Conservation (phyloP, 1,140 invertebrate species). For the Babylonia areolata region DNA sequence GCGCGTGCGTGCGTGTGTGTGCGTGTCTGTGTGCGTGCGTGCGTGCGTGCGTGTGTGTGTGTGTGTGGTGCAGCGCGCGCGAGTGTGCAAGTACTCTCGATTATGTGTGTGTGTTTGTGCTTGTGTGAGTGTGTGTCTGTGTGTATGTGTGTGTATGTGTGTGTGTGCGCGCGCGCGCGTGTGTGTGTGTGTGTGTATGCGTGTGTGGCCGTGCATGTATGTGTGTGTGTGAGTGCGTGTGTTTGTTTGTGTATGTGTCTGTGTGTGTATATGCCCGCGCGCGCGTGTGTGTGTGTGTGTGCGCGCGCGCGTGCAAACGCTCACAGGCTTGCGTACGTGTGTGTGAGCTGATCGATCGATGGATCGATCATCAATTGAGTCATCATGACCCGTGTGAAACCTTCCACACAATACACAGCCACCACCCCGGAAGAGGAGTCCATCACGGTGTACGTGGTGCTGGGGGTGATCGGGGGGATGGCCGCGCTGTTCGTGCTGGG, state of each 20-base stretch:
- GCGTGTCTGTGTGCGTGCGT: neutral
- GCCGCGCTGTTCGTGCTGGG: neutral
- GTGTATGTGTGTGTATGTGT: constrained; percentile 18
- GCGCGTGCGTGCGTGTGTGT: neutral
- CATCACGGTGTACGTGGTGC: neutral
- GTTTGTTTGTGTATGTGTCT: neutral
- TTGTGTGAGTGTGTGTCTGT: neutral
- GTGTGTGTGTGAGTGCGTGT: neutral
- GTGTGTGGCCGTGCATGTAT: neutral
- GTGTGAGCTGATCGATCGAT: too few relatives aligned
- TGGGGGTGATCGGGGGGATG: neutral
- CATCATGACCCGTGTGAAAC: too few relatives aligned
- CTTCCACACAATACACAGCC: neutral
- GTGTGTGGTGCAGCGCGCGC: neutral
- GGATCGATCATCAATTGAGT: too few relatives aligned
- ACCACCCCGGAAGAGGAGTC: neutral
- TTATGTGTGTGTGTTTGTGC: neutral
- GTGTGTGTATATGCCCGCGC: neutral
- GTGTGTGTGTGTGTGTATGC: constrained; percentile 6
- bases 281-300: neutral
- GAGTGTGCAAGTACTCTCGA: neutral
- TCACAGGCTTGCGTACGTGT: too few relatives aligned
- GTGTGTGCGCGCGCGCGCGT: constrained; percentile 8
- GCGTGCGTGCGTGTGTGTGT: neutral
- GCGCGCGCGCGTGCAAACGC: too few relatives aligned